A percentile compares a stretch with the other conserved stretches of the same genome.
Conservation (phyloP, 2,113 vertebrate species). For the Austrofundulus limnaeus region DNA sequence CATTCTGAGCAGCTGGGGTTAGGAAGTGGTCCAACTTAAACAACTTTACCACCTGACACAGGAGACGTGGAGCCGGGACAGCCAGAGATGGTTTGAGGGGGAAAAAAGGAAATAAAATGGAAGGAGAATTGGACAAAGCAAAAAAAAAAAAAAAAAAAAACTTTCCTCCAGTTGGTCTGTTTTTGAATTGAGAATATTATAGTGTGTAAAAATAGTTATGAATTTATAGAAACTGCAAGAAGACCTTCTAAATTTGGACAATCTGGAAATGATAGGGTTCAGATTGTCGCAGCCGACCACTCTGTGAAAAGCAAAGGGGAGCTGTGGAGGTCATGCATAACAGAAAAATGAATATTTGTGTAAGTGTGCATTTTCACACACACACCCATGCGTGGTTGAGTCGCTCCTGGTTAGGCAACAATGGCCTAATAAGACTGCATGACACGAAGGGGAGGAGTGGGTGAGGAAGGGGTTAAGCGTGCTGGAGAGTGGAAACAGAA, state of each 20-base stretch:
- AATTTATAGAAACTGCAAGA: conserved; percentile 40
- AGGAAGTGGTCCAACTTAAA: conserved; percentile 73
- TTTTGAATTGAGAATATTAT: conserved; percentile 46
- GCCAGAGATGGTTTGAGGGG: conserved; percentile 74
- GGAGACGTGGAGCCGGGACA: conserved; percentile 58
- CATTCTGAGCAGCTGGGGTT: conserved; percentile 67
- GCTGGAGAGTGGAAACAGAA: conserved; percentile 73
- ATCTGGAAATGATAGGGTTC: conserved; percentile 38
- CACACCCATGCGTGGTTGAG: conserved; percentile 45
- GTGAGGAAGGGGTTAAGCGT: conserved; percentile 82
- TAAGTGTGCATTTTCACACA: conserved; percentile 50
- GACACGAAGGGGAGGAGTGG: conserved; percentile 68
- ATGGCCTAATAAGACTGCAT: conserved; percentile 68
- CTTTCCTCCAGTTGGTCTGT: conserved; percentile 56
- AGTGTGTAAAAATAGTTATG: conserved; percentile 40
- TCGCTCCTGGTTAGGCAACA: conserved; percentile 50
- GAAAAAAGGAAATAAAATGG: conserved; percentile 26
- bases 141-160: too few species aligned
- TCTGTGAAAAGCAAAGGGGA: conserved; percentile 27
- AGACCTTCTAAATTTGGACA: conserved; percentile 50
- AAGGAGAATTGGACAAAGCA: conserved; percentile 22
- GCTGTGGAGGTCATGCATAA: conserved; percentile 30
- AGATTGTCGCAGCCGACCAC: conserved; percentile 40
- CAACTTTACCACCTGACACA: conserved; percentile 69
- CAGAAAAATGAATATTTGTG: conserved; percentile 45